phyloP scores from a whole-genome alignment of 2,888 invertebrate genomes.

The Belgica antarctica region DNA sequence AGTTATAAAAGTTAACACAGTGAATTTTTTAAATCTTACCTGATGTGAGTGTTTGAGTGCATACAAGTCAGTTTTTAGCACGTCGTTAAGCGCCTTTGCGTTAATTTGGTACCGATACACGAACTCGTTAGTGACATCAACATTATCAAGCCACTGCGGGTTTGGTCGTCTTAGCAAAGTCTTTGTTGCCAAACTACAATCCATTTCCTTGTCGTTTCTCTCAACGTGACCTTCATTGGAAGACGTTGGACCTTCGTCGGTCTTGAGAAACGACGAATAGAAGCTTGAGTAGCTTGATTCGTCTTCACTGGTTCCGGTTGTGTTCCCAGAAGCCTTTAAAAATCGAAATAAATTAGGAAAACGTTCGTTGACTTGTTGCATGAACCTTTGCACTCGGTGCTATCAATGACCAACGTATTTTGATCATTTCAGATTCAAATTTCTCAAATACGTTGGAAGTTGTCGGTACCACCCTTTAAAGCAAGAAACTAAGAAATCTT shows the following conservation, averaged over 20 bases:
- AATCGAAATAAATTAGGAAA: neutral
- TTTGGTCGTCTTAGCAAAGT: slow-evolving; percentile 49
- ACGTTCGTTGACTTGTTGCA: neutral
- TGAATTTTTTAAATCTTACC: slow-evolving; percentile 49
- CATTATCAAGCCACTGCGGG: slow-evolving; percentile 63
- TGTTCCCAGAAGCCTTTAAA: no score
- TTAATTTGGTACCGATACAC: slow-evolving; percentile 62
- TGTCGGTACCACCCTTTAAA: neutral
- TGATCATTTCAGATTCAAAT: neutral
- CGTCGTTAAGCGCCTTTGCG: slow-evolving; percentile 58
- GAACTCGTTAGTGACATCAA: slow-evolving; percentile 60
- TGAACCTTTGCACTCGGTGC: neutral
- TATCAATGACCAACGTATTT: no score
- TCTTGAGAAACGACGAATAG: slow-evolving; percentile 69
- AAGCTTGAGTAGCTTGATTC: slow-evolving; percentile 68
- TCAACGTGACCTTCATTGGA: slow-evolving; percentile 47
- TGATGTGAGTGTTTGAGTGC: slow-evolving; percentile 58
- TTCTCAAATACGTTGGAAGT: neutral
- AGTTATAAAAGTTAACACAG: neutral
- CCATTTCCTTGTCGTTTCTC: slow-evolving; percentile 1
- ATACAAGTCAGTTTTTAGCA: slow-evolving; percentile 60
- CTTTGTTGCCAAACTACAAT: slow-evolving; percentile 3
- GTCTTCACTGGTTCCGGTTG: slow-evolving; percentile 54
- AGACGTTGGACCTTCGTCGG: slow-evolving; percentile 57
- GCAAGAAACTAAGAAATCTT: no score